phyloP scores from a whole-genome alignment of 2,113 vertebrate genomes.

The Callorhinus ursinus region DNA sequence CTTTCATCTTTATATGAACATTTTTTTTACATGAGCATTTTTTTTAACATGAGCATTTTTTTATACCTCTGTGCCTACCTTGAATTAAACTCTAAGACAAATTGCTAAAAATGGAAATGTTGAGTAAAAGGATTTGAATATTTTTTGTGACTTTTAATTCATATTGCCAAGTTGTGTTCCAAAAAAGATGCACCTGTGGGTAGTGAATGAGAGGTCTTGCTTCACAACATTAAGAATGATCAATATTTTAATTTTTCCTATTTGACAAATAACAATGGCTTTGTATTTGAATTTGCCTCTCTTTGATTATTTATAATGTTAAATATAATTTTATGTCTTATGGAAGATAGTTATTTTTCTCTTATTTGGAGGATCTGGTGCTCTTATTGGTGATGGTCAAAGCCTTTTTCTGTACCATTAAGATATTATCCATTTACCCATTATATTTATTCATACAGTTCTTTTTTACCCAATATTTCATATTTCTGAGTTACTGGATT shows the following conservation, averaged over 20 bases:
- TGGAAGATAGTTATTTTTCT: neutral
- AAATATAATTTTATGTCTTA: neutral
- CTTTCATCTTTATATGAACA: neutral
- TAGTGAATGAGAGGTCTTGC: neutral
- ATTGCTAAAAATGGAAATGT: neutral
- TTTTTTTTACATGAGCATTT: neutral
- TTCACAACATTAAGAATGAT: neutral
- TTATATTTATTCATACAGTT: neutral
- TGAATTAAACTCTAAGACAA: neutral
- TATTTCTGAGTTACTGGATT: neutral
- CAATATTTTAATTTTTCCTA: neutral
- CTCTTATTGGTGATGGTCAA: neutral
- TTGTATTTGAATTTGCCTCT: neutral
- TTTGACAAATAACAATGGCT: neutral
- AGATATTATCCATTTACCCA: neutral
- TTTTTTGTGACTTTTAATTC: conserved; percentile 26
- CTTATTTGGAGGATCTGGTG: neutral
- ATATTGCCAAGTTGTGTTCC: neutral
- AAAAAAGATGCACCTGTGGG: neutral
- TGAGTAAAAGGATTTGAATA: neutral
- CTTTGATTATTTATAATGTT: neutral
- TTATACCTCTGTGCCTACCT: neutral
- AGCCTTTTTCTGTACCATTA: neutral
- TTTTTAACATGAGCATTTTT: neutral
- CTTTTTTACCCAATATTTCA: neutral